These are phyloP conservation scores for Cossypha dichroa DNA, from an alignment of 2,797 vertebrate species.

Conservation along the genomic window DNA sequence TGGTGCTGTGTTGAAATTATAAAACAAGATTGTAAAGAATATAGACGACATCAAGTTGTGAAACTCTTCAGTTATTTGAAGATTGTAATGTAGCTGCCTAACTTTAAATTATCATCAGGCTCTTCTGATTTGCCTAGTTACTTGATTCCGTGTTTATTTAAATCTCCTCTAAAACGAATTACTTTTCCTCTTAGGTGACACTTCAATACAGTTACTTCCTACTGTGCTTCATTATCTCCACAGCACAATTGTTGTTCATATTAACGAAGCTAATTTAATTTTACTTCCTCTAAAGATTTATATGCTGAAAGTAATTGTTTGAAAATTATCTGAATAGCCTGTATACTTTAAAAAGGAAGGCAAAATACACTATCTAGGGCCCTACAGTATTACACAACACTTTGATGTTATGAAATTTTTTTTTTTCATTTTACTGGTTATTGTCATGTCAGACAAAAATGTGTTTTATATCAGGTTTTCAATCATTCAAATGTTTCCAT, in stretches of 20 bases:
- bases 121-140: not conserved
- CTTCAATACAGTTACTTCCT: conserved; percentile 27
- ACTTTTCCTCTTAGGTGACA: conserved; percentile 1
- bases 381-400: not conserved
- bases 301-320: conserved; percentile 22
- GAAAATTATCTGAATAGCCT: not conserved
- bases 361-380: not conserved
- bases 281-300: conserved; percentile 17
- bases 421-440: not conserved
- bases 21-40: not conserved
- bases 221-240: conserved; percentile 45
- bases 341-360: not conserved
- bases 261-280: conserved; percentile 36
- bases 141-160: conserved; percentile 17
- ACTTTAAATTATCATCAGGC: not conserved
- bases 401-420: not conserved
- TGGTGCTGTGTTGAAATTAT: not conserved
- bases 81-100: not conserved
- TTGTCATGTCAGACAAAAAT: not conserved
- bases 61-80: not conserved
- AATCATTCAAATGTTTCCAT: not conserved
- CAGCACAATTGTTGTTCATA: not conserved
- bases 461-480: not conserved
- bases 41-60: not conserved
- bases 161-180: not conserved